A percentile compares a stretch with the other conserved stretches of the same genome.
phyloP scores from a whole-genome alignment of 2,888 invertebrate species.

The Synanthedon myopaeformis region DNA sequence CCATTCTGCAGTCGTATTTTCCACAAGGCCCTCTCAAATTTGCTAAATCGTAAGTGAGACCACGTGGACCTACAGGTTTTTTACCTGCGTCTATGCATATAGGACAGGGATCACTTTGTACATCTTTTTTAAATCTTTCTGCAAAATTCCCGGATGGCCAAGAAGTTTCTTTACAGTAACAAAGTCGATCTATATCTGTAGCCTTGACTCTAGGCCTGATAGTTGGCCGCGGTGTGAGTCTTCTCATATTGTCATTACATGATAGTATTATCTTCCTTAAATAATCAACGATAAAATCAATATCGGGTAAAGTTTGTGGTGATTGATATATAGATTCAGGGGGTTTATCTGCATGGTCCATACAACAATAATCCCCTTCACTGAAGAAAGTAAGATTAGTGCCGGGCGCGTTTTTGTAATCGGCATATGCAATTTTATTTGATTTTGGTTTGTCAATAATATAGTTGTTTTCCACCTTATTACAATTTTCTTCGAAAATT shows the following conservation, averaged over 20 bases:
- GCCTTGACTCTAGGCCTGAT: slow-evolving; percentile 51
- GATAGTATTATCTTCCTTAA: slow-evolving; percentile 53
- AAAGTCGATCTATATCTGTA: slow-evolving; percentile 53
- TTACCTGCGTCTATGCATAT: slow-evolving; percentile 37
- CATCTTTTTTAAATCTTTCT: slow-evolving; percentile 43
- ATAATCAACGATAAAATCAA: slow-evolving; percentile 52
- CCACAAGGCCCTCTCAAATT: slow-evolving; percentile 61
- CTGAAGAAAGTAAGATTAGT: slow-evolving; percentile 47
- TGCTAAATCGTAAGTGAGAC: slow-evolving; percentile 42
- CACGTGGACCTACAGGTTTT: slow-evolving; percentile 14
- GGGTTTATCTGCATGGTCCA: slow-evolving; percentile 47
- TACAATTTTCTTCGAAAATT: slow-evolving; percentile 39
- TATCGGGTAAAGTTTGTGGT: slow-evolving; percentile 50
- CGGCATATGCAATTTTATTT: slow-evolving; percentile 36
- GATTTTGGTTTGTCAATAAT: slow-evolving; percentile 30
- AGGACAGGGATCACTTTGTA: slow-evolving; percentile 41
- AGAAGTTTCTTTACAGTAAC: slow-evolving; percentile 48
- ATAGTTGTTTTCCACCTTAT: slow-evolving; percentile 40
- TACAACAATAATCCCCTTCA: slow-evolving; percentile 52
- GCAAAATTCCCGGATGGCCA: slow-evolving; percentile 50
- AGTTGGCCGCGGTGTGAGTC: slow-evolving; percentile 52
- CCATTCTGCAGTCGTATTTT: slow-evolving; percentile 51
- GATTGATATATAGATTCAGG: slow-evolving; percentile 46
- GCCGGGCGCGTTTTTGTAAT: slow-evolving; percentile 51
- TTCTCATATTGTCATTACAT: slow-evolving; percentile 61